Evolutionary conservation across 2,888 invertebrate species (phyloP), one percentile per base, ranked within the genome.

Genomic region (Boloria euphrosyne): DNA sequence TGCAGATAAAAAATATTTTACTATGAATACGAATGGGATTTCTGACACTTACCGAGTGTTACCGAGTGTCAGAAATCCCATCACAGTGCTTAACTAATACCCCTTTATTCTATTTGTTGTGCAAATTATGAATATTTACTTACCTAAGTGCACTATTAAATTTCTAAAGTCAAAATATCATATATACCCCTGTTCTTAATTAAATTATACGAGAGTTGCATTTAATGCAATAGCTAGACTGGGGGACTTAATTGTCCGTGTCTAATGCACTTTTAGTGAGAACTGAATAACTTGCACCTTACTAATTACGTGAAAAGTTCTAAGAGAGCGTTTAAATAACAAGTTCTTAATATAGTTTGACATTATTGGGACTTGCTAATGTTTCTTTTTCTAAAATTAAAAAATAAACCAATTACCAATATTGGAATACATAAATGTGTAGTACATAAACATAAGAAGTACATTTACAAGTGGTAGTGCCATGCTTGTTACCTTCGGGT

Each of bases 301-400:
- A 47, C 58, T 62, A 59, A 67, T 49, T 62, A 66, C 61, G 59
- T 57, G 59, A 62, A 63, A 61, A 68, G 59, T 58, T 67, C 72
- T 77, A 75, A 74, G 76, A 82, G 81, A 82, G 22, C 22, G 18
- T 46, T 27, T 22, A 27, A 44, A 57, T 22, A n/a, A 46, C n/a
- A 13, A 46, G 4, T 22, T 44, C 10, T 22, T 4, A n/a, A 0
- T 44, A 22, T 46, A 57, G 46, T n/a, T 13, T 57, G 13, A 38
- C 31, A 38, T 7, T 27, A n/a, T 22, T 22, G 22, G 10, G 22
- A 16, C 13, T 57, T 22, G 10, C 0, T 44, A 17, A 22, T 0
- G 14, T 14, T 55, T 43, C 18, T 55, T 43, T 18, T 1, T 18
- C 22, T 13, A 22, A n/a, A 6, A 43, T 22, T 13, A 10, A 38